Conservation (phyloP, 2,797 vertebrate species). For the Margarornis squamiger region DNA sequence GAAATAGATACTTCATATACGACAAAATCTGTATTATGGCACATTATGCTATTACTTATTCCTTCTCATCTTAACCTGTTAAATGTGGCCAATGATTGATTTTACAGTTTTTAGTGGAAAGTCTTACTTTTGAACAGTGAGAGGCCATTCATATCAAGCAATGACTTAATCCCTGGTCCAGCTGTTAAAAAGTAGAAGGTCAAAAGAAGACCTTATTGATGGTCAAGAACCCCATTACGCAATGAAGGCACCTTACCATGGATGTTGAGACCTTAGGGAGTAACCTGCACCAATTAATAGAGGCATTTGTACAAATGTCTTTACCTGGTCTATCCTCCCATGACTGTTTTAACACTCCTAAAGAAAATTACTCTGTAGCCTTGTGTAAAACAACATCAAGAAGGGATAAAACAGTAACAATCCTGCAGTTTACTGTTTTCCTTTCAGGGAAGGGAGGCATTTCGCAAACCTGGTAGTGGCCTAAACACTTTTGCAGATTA, state of each 20-base stretch:
- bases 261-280: not conserved
- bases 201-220: not conserved
- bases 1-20: not conserved
- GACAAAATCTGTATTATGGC: not conserved
- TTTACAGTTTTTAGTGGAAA: not conserved
- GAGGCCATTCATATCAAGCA: not conserved
- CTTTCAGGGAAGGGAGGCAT: not conserved
- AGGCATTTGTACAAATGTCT: not conserved
- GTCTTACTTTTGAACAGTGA: not conserved
- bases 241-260: not conserved
- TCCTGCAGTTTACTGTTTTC: not conserved
- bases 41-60: not conserved
- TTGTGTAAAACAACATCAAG: not conserved
- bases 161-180: not conserved
- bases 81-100: not conserved
- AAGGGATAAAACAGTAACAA: not conserved
- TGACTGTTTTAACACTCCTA: not conserved
- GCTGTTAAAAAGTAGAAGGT: not conserved
- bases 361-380: not conserved
- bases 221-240: not conserved
- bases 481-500: not conserved
- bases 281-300: not conserved
- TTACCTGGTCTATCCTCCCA: not conserved
- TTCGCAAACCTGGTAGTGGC: not conserved
- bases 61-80: not conserved